Percentiles rank a stretch among this genome's conserved stretches.
phyloP scores from a whole-genome alignment of 1,140 invertebrate genomes.

The Achatina immaculata region DNA sequence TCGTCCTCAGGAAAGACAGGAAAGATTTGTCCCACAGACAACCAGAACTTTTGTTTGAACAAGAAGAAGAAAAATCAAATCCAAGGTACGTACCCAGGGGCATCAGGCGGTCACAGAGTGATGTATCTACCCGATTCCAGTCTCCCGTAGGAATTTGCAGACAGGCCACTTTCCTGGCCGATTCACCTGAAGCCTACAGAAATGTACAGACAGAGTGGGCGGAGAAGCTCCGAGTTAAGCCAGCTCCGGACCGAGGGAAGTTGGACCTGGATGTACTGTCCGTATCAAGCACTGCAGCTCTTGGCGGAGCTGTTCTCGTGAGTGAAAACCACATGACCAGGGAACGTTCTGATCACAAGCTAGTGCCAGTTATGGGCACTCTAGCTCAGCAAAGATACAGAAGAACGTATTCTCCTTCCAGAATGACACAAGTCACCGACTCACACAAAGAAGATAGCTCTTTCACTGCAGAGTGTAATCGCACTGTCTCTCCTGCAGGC shows the following conservation, averaged over 20 bases:
- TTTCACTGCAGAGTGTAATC: too few species aligned
- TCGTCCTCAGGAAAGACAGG: too few species aligned
- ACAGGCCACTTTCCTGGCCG: neutral
- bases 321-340: neutral
- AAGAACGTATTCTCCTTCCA: constrained; percentile 39
- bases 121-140: neutral
- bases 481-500: too few species aligned
- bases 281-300: neutral
- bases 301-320: neutral
- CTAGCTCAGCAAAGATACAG: constrained; percentile 42
- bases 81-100: constrained; percentile 17
- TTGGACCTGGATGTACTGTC: neutral
- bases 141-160: neutral
- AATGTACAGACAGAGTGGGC: neutral
- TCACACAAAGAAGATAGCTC: too few species aligned
- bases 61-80: neutral
- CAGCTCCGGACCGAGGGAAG: neutral
- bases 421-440: neutral
- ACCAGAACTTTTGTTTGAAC: too few species aligned
- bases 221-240: neutral
- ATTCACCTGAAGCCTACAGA: too few species aligned
- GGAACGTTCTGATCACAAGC: constrained; percentile 19
- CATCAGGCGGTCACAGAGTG: constrained; percentile 23
- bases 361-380: constrained; percentile 43
- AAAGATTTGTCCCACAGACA: too few species aligned